Conservation (phyloP, 2,797 vertebrate species). For the Toxotes lorentzi region DNA sequence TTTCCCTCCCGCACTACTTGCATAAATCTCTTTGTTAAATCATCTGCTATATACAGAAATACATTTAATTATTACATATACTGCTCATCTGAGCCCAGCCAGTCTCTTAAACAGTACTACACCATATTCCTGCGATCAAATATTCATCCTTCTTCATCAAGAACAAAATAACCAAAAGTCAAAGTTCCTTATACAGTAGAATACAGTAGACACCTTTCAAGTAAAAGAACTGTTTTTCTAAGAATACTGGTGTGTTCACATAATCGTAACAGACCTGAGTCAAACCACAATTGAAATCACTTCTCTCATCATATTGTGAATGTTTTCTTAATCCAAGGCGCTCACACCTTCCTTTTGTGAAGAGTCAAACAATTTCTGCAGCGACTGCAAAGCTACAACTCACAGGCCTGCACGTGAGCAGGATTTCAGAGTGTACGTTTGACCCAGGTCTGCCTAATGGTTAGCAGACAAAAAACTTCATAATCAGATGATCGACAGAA, state of each 20-base stretch:
- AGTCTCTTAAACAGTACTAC: slow-evolving; percentile 49
- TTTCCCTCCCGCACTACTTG: slow-evolving; percentile 66
- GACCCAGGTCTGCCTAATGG: slow-evolving; percentile 51
- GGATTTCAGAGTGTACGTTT: slow-evolving; percentile 10
- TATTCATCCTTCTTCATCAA: slow-evolving; percentile 40
- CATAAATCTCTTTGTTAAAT: slow-evolving; percentile 81
- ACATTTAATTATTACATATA: slow-evolving; percentile 59
- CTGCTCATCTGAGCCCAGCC: slow-evolving; percentile 39
- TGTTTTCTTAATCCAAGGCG: not conserved
- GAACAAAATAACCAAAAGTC: slow-evolving; percentile 50
- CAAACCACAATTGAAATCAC: slow-evolving; percentile 41
- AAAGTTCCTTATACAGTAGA: slow-evolving; percentile 69
- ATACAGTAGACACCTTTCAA: slow-evolving; percentile 78
- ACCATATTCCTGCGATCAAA: slow-evolving; percentile 49
- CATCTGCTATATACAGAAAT: slow-evolving; percentile 79
- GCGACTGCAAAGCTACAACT: slow-evolving; percentile 24
- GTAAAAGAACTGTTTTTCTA: slow-evolving; percentile 69
- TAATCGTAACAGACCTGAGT: slow-evolving; percentile 52
- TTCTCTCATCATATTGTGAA: not conserved
- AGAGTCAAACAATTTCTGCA: not conserved
- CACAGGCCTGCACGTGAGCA: not conserved
- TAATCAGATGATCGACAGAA: slow-evolving; percentile 66
- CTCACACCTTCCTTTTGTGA: not conserved
- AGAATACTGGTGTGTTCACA: slow-evolving; percentile 67
- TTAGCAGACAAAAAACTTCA: slow-evolving; percentile 52